Evolutionary conservation across 2,888 invertebrate genomes (phyloP).

Genomic region (Ypsolopha sequella): DNA sequence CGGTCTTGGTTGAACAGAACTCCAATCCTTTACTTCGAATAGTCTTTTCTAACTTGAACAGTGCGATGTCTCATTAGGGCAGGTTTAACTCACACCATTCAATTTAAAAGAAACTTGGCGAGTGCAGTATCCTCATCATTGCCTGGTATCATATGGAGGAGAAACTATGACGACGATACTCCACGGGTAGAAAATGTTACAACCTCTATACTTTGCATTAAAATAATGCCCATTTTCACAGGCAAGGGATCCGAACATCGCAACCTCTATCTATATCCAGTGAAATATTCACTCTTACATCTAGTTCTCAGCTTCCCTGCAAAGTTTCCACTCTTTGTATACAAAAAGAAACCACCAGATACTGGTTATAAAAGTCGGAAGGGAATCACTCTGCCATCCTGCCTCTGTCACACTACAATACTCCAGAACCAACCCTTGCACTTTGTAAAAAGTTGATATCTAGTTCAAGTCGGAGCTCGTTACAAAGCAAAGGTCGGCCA

Average conservation of each 20-base stretch:
- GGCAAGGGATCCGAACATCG: constrained; percentile 70
- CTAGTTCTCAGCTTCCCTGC: constrained; percentile 68
- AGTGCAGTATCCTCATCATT: constrained; percentile 54
- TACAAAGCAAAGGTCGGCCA: constrained; percentile 65
- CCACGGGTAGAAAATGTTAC: constrained; percentile 71
- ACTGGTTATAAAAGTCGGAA: constrained; percentile 44
- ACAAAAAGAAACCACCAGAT: constrained; percentile 61
- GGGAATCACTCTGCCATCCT: constrained; percentile 44
- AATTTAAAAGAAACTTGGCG: constrained; percentile 68
- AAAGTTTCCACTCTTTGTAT: constrained; percentile 61
- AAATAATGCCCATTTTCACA: constrained; percentile 89
- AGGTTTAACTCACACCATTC: constrained; percentile 65
- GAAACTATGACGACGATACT: constrained; percentile 47
- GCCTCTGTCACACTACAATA: constrained; percentile 31
- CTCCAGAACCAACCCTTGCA: constrained; percentile 54
- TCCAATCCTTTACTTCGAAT: constrained; percentile 65
- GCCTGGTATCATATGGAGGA: constrained; percentile 24
- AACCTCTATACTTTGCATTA: constrained; percentile 94
- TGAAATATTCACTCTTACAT: constrained; percentile 57
- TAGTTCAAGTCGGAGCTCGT: too few species aligned
- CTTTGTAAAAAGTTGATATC: constrained; percentile 48
- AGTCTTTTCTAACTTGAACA: constrained; percentile 70
- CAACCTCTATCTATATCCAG: constrained; percentile 58
- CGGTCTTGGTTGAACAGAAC: constrained; percentile 71
- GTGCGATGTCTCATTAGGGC: constrained; percentile 55